A percentile compares a stretch with the other conserved stretches of the same genome.
phyloP scores from a whole-genome alignment of 2,113 vertebrate species.

The Dipodomys merriami region DNA sequence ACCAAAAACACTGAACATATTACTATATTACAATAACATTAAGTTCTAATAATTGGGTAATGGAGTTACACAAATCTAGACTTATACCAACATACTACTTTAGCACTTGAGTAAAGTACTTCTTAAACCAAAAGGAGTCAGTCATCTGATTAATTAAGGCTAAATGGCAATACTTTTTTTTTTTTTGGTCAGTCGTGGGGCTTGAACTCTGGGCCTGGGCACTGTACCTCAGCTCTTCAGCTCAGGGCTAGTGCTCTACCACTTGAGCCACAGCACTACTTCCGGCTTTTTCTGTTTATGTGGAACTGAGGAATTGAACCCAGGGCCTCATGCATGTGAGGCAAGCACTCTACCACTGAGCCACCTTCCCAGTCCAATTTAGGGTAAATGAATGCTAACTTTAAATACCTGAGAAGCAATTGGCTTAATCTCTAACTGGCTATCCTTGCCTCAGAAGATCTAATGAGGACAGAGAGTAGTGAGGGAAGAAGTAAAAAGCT shows the following conservation, averaged over 20 bases:
- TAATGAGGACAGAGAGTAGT: background rate
- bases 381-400: background rate
- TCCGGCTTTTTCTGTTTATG: too few species aligned
- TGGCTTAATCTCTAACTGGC: background rate
- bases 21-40: conserved; percentile 11
- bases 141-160: background rate
- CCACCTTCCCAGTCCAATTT: background rate
- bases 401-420: conserved; percentile 6
- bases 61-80: background rate
- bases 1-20: conserved; percentile 5
- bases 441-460: background rate
- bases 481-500: background rate
- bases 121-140: conserved; percentile 4
- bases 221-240: too few species aligned
- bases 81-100: background rate
- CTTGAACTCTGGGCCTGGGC: too few species aligned
- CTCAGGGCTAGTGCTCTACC: too few species aligned
- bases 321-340: too few species aligned
- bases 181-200: too few species aligned
- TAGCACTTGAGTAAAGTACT: background rate
- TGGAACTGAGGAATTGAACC: too few species aligned
- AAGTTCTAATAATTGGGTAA: background rate
- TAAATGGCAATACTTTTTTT: background rate
- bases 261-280: too few species aligned
- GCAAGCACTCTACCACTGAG: too few species aligned